Conservation (phyloP, 2,888 invertebrate species). For the Endotricha flammealis region DNA sequence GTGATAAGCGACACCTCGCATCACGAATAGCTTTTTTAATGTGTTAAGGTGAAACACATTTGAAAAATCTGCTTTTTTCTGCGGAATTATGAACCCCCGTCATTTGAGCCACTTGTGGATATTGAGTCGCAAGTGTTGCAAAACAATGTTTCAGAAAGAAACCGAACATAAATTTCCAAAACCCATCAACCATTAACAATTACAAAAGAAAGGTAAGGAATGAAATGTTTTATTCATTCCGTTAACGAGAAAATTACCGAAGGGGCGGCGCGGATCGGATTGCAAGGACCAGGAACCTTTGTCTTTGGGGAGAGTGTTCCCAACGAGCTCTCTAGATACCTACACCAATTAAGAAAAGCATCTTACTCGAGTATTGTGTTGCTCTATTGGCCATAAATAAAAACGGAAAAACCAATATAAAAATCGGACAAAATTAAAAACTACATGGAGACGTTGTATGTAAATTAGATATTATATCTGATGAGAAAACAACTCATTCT, state of each 20-base stretch:
- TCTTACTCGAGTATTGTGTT: constrained; percentile 38
- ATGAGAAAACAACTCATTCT: too few relatives aligned
- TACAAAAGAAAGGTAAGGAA: constrained; percentile 76
- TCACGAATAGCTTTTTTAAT: too few relatives aligned
- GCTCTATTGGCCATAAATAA: constrained; percentile 31
- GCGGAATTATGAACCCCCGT: constrained; percentile 30
- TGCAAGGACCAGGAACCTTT: constrained; percentile 71
- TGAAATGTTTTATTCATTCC: constrained; percentile 78
- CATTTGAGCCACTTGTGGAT: constrained; percentile 30
- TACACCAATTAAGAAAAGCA: constrained; percentile 63
- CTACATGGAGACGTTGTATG: too few relatives aligned
- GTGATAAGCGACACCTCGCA: constrained; percentile 18
- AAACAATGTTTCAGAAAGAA: constrained; percentile 49
- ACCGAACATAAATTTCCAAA: constrained; percentile 67
- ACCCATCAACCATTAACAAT: constrained; percentile 76
- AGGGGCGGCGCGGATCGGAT: constrained; percentile 70
- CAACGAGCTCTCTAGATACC: constrained; percentile 64
- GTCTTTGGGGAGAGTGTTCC: constrained; percentile 67
- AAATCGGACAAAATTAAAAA: too few relatives aligned
- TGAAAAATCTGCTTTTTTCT: too few relatives aligned
- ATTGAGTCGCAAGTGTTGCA: constrained; percentile 50
- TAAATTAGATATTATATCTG: too few relatives aligned
- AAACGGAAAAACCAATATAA: constrained; percentile 23
- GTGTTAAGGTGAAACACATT: too few relatives aligned
- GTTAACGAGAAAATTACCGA: constrained; percentile 77